These are phyloP conservation scores for Blera fallax DNA, from an alignment of 2,888 invertebrate genomes.

Conservation along the genomic window DNA sequence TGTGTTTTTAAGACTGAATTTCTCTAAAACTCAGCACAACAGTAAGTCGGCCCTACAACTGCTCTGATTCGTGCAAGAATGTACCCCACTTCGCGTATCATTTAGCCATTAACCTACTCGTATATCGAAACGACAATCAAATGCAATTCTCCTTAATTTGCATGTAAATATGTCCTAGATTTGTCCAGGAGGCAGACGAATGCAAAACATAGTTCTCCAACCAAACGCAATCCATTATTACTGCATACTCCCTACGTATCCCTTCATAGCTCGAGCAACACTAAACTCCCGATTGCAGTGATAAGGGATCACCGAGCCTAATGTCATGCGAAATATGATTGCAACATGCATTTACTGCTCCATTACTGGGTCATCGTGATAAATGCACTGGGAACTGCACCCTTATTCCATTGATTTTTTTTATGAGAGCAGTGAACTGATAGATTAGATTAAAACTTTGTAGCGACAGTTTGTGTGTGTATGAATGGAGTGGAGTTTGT, in stretches of 20 bases:
- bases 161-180: constrained; percentile 27
- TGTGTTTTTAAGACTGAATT: no score
- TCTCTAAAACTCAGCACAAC: no score
- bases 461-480: neutral
- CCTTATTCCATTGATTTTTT: constrained; percentile 51
- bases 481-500: no score
- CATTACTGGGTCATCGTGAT: constrained; percentile 38
- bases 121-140: neutral
- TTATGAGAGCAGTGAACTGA: constrained; percentile 35
- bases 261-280: neutral
- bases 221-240: neutral
- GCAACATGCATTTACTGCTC: constrained; percentile 29
- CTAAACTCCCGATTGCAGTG: neutral
- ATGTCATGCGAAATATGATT: constrained; percentile 49
- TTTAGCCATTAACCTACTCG: constrained; percentile 5
- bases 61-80: neutral
- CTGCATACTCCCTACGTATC: neutral
- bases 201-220: neutral
- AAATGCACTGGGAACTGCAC: constrained; percentile 24
- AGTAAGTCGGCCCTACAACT: neutral
- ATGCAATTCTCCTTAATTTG: neutral
- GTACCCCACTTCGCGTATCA: neutral
- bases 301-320: constrained; percentile 9
- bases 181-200: neutral
- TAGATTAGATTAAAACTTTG: constrained; percentile 20